phyloP scores from a whole-genome alignment of 2,113 vertebrate genomes.

The Catharus minimus region DNA sequence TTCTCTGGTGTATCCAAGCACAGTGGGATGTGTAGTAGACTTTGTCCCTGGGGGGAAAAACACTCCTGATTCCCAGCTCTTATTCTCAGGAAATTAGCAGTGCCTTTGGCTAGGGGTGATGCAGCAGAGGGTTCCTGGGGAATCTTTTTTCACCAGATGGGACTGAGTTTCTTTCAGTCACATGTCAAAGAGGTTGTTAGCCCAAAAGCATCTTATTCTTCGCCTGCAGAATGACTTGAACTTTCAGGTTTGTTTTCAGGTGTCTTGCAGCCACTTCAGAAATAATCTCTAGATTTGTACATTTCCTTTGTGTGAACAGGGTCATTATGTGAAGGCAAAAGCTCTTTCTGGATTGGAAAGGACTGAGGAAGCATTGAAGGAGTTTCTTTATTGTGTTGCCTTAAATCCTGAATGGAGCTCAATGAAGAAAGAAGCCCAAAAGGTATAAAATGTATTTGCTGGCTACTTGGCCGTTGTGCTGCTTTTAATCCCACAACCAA shows the following conservation, averaged over 20 bases:
- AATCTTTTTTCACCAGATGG: neutral
- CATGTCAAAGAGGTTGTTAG: neutral
- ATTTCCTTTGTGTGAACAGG: slow-evolving; percentile 71
- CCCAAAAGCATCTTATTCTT: neutral
- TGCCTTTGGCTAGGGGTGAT: neutral
- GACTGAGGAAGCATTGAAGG: slow-evolving; percentile 87
- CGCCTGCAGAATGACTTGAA: neutral
- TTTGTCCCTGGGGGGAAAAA: neutral
- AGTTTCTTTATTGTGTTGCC: slow-evolving; percentile 88
- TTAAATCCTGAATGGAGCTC: slow-evolving; percentile 88
- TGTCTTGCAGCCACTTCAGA: neutral
- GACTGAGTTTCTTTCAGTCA: neutral
- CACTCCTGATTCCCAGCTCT: neutral
- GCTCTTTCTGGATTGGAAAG: slow-evolving; percentile 82
- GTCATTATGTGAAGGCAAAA: slow-evolving; percentile 85
- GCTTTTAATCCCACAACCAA: neutral
- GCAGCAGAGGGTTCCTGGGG: neutral
- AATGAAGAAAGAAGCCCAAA: slow-evolving; percentile 89
- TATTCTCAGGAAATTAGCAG: neutral
- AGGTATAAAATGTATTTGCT: slow-evolving; percentile 70
- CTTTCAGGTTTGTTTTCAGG: neutral
- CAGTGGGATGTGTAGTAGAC: neutral
- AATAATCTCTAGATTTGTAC: neutral
- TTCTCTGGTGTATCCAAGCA: neutral
- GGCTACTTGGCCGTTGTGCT: neutral